Percentiles rank a stretch among this genome's conserved stretches.
phyloP scores from a whole-genome alignment of 53 echinoderm and acorn worm genomes.

The Mesocentrotus franciscanus region DNA sequence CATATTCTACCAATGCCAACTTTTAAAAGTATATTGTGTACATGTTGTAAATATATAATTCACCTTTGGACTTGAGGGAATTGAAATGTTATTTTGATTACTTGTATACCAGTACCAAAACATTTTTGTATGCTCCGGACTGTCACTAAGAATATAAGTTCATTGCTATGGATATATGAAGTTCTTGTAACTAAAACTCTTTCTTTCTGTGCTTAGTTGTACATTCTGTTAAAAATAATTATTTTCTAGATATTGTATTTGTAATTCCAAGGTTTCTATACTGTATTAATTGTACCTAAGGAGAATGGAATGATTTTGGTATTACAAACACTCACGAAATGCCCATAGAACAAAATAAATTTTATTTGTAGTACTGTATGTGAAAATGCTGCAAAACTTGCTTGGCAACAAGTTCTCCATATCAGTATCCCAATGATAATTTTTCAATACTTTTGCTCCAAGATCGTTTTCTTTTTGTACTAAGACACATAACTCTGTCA shows the following conservation, averaged over 20 bases:
- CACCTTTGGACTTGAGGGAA: neutral
- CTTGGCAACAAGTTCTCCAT: neutral
- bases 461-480: neutral
- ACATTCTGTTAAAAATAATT: no score
- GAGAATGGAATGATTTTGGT: no score
- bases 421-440: neutral
- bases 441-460: neutral
- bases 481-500: neutral
- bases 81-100: neutral
- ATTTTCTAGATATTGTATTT: no score
- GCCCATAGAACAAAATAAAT: neutral
- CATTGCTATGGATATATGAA: neutral
- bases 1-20: neutral
- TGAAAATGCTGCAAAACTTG: neutral
- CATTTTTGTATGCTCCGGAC: slow-evolving; percentile 2
- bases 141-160: neutral
- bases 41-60: neutral
- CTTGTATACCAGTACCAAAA: neutral
- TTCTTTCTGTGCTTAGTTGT: no score
- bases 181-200: neutral
- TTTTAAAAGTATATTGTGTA: neutral
- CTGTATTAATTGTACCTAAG: no score
- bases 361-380: neutral
- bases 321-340: no score
- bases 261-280: no score